phyloP scores from a whole-genome alignment of 2,888 invertebrate species.

The Euzetes globulus region DNA sequence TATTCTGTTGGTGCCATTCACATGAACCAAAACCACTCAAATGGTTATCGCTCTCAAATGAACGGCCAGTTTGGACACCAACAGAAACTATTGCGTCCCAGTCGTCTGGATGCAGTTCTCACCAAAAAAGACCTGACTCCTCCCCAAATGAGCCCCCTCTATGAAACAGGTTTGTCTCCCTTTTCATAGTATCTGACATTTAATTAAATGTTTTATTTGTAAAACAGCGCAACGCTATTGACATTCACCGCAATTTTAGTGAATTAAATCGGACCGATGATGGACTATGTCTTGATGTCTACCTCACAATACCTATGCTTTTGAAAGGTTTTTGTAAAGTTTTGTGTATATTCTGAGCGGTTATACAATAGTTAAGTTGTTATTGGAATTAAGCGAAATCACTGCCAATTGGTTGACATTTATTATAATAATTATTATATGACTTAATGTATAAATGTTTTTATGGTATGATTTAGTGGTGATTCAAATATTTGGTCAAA shows the following conservation, averaged over 20 bases:
- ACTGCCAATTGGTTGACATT: background rate
- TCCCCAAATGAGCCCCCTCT: background rate
- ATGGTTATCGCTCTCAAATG: background rate
- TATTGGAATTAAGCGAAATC: constrained; percentile 1
- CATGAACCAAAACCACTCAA: background rate
- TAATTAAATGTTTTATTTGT: background rate
- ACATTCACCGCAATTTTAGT: background rate
- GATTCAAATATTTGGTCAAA: background rate
- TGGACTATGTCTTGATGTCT: background rate
- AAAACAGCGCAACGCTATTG: background rate
- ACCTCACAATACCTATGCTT: background rate
- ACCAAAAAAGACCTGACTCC: background rate
- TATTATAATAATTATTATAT: background rate
- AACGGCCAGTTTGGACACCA: constrained; percentile 5
- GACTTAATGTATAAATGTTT: background rate
- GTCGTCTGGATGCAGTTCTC: constrained; percentile 18
- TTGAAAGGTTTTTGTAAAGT: background rate
- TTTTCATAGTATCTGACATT: background rate
- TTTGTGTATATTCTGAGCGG: background rate
- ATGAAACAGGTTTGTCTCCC: background rate
- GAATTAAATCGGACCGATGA: background rate
- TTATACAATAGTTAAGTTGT: background rate
- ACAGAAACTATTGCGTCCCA: constrained; percentile 19
- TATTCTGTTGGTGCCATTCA: background rate
- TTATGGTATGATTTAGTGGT: background rate